Percentiles rank a stretch among this genome's conserved stretches.
phyloP scores from a whole-genome alignment of 2,888 invertebrate genomes.

The Dynastes maya region DNA sequence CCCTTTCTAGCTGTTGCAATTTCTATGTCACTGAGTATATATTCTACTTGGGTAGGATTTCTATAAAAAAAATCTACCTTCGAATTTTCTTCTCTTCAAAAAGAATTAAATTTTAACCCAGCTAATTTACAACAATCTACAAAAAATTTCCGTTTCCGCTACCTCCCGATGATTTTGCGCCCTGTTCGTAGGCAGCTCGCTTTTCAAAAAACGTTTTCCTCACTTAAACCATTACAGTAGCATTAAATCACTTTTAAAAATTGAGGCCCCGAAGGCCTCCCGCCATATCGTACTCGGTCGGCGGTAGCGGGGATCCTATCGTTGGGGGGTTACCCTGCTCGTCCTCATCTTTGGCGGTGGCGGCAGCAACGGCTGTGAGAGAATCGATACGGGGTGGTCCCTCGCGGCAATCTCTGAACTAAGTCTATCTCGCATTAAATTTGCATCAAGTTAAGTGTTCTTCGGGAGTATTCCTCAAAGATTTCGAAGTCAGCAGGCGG shows the following conservation, averaged over 20 bases:
- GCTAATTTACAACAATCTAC: slow-evolving; percentile 22
- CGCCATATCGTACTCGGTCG: slow-evolving; percentile 6
- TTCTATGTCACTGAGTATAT: too few species aligned
- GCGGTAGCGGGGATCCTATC: neutral
- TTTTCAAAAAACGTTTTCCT: slow-evolving; percentile 49
- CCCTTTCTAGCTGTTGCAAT: too few species aligned
- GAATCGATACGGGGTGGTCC: slow-evolving; percentile 58
- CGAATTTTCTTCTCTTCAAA: neutral
- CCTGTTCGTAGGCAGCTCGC: neutral
- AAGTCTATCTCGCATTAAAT: slow-evolving; percentile 70
- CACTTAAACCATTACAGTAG: slow-evolving; percentile 54
- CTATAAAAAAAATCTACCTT: too few species aligned
- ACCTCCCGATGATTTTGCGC: slow-evolving; percentile 3
- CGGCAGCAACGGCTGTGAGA: slow-evolving; percentile 43
- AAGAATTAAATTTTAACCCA: neutral
- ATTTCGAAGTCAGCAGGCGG: slow-evolving; percentile 63
- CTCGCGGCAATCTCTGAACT: slow-evolving; percentile 58
- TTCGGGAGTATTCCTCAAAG: slow-evolving; percentile 63
- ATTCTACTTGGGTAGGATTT: too few species aligned
- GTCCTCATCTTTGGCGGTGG: slow-evolving; percentile 20
- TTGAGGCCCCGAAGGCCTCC: slow-evolving; percentile 52
- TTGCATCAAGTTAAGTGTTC: slow-evolving; percentile 72
- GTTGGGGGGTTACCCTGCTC: neutral
- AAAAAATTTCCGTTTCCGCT: slow-evolving; percentile 22
- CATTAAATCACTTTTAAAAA: slow-evolving; percentile 58